Conservation (phyloP, 2,888 invertebrate species). For the Lamellibrachia columna region DNA sequence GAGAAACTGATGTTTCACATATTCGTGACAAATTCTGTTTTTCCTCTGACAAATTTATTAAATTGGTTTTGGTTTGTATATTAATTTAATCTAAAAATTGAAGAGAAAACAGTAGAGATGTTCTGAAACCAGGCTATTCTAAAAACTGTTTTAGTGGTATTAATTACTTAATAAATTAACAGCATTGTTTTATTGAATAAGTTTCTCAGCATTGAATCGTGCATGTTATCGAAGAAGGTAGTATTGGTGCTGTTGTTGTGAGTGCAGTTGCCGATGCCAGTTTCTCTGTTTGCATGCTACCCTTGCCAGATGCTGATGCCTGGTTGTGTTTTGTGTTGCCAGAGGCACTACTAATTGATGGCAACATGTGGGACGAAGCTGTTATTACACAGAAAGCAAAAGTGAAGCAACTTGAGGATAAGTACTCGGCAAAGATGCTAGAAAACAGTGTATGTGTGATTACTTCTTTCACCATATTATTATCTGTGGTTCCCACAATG, state of each 20-base stretch:
- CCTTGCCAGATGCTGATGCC: neutral
- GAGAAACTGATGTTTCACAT: slow-evolving; percentile 6
- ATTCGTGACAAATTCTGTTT: neutral
- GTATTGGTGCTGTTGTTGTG: slow-evolving; percentile 4
- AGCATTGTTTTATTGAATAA: neutral
- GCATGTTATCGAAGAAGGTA: neutral
- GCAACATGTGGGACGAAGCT: slow-evolving; percentile 19
- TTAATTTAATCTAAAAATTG: neutral
- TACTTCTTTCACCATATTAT: neutral
- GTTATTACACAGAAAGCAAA: slow-evolving; percentile 21
- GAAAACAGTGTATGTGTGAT: neutral
- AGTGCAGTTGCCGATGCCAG: neutral
- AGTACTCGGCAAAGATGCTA: slow-evolving; percentile 24
- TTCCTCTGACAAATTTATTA: neutral
- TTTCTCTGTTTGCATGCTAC: neutral
- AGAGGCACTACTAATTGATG: slow-evolving; percentile 23
- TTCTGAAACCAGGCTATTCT: neutral
- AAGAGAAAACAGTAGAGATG: neutral
- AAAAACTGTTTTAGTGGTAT: neutral
- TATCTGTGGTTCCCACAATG: neutral
- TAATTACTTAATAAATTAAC: neutral
- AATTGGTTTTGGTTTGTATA: neutral
- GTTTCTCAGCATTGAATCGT: slow-evolving; percentile 11
- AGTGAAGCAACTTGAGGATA: slow-evolving; percentile 20
- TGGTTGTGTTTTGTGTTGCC: slow-evolving; percentile 6